Percentiles rank a stretch among this genome's conserved stretches.
These are phyloP conservation scores for Athene noctua DNA, from an alignment of 2,113 vertebrate species.

Conservation along the genomic window DNA sequence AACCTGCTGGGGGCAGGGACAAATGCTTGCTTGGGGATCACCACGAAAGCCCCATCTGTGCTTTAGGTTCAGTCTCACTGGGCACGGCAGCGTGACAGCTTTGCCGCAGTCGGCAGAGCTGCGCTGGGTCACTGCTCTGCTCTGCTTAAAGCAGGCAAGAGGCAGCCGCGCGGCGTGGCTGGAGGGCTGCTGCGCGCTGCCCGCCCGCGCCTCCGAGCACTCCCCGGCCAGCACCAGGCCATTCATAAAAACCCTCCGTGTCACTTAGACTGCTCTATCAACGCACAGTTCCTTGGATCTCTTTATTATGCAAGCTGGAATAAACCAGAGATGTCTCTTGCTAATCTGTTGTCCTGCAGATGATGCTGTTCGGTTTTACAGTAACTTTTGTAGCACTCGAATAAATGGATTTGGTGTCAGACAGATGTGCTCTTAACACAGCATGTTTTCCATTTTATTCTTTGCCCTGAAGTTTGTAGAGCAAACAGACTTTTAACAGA, in stretches of 20 bases:
- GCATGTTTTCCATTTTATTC: neutral
- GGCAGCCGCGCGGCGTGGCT: neutral
- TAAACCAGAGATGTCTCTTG: neutral
- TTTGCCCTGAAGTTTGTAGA: neutral
- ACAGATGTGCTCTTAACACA: neutral
- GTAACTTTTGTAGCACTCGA: neutral
- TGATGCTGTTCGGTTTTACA: neutral
- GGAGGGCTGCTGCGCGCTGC: neutral
- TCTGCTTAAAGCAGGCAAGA: neutral
- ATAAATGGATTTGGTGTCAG: neutral
- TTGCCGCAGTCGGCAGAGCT: neutral
- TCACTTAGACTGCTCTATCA: neutral
- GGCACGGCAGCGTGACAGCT: accelerated
- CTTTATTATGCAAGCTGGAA: neutral
- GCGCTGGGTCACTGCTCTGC: neutral
- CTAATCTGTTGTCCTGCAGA: neutral
- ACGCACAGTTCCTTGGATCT: accelerated
- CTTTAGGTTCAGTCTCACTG: accelerated
- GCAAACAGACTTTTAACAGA: neutral
- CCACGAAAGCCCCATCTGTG: neutral
- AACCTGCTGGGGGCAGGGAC: neutral
- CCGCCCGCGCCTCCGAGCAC: neutral
- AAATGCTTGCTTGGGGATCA: neutral
- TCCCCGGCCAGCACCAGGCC: neutral
- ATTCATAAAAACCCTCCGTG: accelerated